These are phyloP conservation scores for Heterotilapia buettikoferi DNA, from an alignment of 2,113 vertebrate species.

Conservation along the genomic window DNA sequence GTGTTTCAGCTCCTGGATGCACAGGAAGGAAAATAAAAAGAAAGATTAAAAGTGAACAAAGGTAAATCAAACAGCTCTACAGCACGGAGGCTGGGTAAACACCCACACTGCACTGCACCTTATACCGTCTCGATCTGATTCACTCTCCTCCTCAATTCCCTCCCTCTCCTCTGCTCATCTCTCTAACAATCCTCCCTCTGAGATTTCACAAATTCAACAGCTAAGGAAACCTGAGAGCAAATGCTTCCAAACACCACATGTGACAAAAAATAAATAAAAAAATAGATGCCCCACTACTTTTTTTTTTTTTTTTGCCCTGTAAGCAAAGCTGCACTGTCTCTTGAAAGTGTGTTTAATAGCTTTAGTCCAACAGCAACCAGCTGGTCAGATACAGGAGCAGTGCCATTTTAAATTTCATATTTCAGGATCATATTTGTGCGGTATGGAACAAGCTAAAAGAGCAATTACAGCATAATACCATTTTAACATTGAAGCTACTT, in stretches of 20 bases:
- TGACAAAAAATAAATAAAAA: not conserved
- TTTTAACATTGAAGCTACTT: not conserved
- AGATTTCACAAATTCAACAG: not conserved
- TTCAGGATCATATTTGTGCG: not conserved
- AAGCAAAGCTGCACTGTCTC: not conserved
- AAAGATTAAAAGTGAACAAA: not conserved
- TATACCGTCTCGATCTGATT: conserved; percentile 9
- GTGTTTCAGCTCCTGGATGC: conserved; percentile 67
- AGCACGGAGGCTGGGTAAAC: conserved; percentile 17
- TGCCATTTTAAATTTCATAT: not conserved
- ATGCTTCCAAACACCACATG: not conserved
- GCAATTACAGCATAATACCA: not conserved
- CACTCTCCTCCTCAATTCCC: not conserved
- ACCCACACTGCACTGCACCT: conserved; percentile 52
- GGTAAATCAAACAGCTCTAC: conserved; percentile 5
- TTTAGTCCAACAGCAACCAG: not conserved
- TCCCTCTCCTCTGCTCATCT: not conserved
- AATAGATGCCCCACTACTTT: not conserved
- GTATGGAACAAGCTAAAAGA: not conserved
- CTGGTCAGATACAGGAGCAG: not conserved
- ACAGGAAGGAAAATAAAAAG: not conserved
- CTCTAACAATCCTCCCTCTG: not conserved
- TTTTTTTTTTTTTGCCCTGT: not conserved
- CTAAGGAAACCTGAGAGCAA: not conserved
- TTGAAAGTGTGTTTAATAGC: not conserved